phyloP scores from a whole-genome alignment of 2,113 vertebrate genomes.

The Rynchops niger region DNA sequence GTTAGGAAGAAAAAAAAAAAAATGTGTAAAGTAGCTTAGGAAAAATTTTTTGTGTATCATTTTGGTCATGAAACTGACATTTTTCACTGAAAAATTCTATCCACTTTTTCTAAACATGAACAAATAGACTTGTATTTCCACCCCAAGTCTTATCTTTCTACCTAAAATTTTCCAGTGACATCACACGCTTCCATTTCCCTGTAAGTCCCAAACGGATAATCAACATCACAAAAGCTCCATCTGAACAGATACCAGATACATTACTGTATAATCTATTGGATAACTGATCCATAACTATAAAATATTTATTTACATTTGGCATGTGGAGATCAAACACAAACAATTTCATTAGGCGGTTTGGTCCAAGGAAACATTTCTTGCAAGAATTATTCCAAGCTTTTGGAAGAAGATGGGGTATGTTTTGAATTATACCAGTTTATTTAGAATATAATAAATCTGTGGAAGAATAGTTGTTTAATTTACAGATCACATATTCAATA shows the following conservation, averaged over 20 bases:
- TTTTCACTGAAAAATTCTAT: not conserved
- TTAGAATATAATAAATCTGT: not conserved
- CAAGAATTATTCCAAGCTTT: not conserved
- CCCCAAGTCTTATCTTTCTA: not conserved
- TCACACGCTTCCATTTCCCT: not conserved
- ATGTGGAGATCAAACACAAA: not conserved
- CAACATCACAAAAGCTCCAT: not conserved
- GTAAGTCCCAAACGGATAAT: not conserved
- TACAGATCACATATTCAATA: not conserved
- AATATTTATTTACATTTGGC: not conserved
- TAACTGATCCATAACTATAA: not conserved
- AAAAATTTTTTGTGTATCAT: not conserved
- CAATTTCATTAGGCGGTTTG: not conserved
- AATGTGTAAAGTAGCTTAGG: not conserved
- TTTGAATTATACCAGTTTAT: not conserved
- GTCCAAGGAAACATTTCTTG: not conserved
- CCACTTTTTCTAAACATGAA: not conserved
- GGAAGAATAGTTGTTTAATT: not conserved
- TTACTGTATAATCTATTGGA: not conserved
- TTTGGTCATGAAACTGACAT: not conserved
- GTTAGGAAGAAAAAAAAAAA: not conserved
- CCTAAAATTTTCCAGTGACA: not conserved
- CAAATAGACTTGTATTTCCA: not conserved
- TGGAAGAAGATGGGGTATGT: not conserved
- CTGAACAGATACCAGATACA: not conserved